Conservation (phyloP, 2,888 invertebrate species). For the Seladonia tumulorum region DNA sequence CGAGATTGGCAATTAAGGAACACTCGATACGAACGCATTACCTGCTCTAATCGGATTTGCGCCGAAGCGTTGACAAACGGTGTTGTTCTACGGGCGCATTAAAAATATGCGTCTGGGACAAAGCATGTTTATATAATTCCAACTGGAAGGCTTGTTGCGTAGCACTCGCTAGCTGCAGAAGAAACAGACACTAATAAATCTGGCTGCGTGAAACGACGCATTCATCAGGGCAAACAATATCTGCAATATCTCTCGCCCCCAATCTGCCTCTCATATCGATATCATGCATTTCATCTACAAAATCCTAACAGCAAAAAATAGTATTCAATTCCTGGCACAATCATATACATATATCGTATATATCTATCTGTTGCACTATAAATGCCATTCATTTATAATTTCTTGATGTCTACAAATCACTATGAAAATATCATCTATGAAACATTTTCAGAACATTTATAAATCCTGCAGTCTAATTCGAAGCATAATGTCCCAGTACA, state of each 20-base stretch:
- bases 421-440: background rate
- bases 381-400: background rate
- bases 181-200: background rate
- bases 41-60: constrained; percentile 17
- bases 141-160: background rate
- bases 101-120: constrained; percentile 36
- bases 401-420: background rate
- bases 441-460: background rate
- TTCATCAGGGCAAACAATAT: background rate
- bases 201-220: background rate
- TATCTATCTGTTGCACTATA: background rate
- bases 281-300: background rate
- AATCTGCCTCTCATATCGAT: background rate
- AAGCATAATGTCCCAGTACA: background rate
- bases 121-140: constrained; percentile 56
- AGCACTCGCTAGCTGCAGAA: background rate
- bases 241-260: background rate
- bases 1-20: constrained; percentile 14
- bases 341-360: background rate
- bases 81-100: constrained; percentile 23
- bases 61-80: constrained; percentile 9
- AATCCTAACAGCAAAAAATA: background rate
- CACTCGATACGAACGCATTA: background rate
- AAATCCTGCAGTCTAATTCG: too few relatives aligned
- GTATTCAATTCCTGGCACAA: background rate